A percentile compares a stretch with the other conserved stretches of the same genome.
phyloP scores from a whole-genome alignment of 2,797 vertebrate species.

The Uromys caudimaculatus region DNA sequence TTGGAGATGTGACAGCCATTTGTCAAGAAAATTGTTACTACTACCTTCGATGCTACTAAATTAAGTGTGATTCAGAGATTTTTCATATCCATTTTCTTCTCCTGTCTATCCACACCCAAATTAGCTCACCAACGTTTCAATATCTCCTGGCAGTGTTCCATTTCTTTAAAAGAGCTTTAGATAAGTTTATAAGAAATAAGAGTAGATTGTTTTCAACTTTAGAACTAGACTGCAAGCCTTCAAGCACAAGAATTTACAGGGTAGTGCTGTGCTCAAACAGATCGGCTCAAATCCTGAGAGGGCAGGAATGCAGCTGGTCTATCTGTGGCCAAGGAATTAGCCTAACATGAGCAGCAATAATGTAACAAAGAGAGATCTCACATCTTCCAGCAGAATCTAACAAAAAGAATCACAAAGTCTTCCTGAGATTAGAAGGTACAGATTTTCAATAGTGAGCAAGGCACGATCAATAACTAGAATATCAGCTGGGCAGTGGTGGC shows the following conservation, averaged over 20 bases:
- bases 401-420: background rate
- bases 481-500: too few species aligned
- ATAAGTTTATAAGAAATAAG: background rate
- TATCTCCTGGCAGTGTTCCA: background rate
- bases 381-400: background rate
- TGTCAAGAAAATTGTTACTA: background rate
- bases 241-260: slow-evolving; percentile 33
- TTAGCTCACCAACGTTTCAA: background rate
- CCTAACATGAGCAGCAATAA: background rate
- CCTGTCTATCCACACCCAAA: rapidly evolving
- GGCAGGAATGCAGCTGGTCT: background rate
- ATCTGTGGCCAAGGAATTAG: slow-evolving; percentile 40
- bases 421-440: slow-evolving; percentile 22
- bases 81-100: background rate
- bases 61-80: background rate
- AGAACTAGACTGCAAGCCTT: slow-evolving; percentile 50
- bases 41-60: background rate
- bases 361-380: background rate
- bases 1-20: background rate
- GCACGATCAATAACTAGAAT: background rate
- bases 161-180: background rate
- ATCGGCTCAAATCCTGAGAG: background rate
- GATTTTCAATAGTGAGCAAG: background rate
- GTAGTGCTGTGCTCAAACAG: background rate
- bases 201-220: background rate